Evolutionary conservation across 2,797 vertebrate species (phyloP), one percentile per base, ranked within the genome.

Genomic region (Pseudochaenichthys georgianus): DNA sequence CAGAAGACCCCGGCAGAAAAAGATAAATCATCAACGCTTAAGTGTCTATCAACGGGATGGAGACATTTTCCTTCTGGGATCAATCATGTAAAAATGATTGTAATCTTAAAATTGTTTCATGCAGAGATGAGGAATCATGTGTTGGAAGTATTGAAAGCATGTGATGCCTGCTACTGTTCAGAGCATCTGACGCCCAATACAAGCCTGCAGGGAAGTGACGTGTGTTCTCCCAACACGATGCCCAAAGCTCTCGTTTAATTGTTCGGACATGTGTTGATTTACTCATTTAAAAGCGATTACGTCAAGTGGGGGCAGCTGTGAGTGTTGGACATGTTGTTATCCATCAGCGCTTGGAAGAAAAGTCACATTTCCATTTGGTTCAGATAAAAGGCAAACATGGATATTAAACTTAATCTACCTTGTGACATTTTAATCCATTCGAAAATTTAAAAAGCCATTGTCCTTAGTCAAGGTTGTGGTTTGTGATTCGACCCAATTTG

Each of bases 141-240:
- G 21, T 15, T 13, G n/a, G 58, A 17, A 64, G 43, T 6, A 31
- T 43, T 34, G 53, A 7, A 11, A 46, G 10, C 13, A 9, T 31
- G 17, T 38, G 8, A 45, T 31, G 31, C 16, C 51, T 69, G 42
- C 38, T 23, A 45, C 23, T 41, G n/a, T 38, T 9, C 7, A 38
- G 8, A 19, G 19, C 51, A 10, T 50, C 11, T 73, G 19, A 6
- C 21, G 54, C 3, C 28, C 55, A 12, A 2, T 31, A n/a, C n/a
- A 6, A 41, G 38, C 74, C 46, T 59, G 45, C 31, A 53, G 63
- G 71, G 60, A 28, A 65, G 64, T 70, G 1, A 38, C 43, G 8
- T 52, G 59, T 15, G 21, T 19, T 28, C 53, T 52, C 13, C 17
- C 15, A 46, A 48, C 58, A 48, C 60, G 11, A 3, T 17, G 34